phyloP scores from a whole-genome alignment of 2,113 vertebrate genomes.

The Sterna hirundo region DNA sequence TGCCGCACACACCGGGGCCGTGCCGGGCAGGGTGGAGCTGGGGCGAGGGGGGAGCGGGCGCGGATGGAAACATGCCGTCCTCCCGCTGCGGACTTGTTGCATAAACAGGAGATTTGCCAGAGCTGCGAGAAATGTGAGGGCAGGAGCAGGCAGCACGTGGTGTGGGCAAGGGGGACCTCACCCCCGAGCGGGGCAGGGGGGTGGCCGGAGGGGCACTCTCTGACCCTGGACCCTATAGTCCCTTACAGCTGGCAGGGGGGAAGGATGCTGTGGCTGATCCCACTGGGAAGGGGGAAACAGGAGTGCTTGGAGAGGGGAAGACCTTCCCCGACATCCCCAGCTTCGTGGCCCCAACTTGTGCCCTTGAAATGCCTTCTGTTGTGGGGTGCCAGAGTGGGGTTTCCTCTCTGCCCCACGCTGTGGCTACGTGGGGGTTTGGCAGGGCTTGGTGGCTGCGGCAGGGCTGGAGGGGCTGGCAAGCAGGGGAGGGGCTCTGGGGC shows the following conservation, averaged over 20 bases:
- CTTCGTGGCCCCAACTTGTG: background rate
- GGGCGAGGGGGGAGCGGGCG: background rate
- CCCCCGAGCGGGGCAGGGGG: background rate
- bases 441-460: background rate
- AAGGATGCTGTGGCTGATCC: background rate
- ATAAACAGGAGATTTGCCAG: conserved; percentile 57
- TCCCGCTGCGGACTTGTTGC: conserved; percentile 2
- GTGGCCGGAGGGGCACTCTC: background rate
- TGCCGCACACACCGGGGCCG: fast-evolving
- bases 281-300: background rate
- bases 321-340: fast-evolving
- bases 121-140: background rate
- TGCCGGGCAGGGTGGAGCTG: conserved; percentile 35
- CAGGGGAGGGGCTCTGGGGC: background rate
- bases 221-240: background rate
- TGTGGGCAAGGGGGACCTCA: background rate
- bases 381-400: background rate
- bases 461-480: background rate
- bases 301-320: background rate
- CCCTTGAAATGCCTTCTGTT: background rate
- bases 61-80: conserved; percentile 53
- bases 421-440: background rate
- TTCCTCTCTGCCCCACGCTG: background rate
- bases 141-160: background rate
- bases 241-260: background rate